phyloP scores from a whole-genome alignment of 2,113 vertebrate genomes.

The Oryctolagus cuniculus region mOryCun1.1 NC_091436.1:12836001-12836500 shows the following conservation, averaged over 20 bases:
- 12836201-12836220: too few relatives aligned
- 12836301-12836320: neutral
- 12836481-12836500: neutral
- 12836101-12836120: too few relatives aligned
- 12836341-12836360: neutral
- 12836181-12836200: too few relatives aligned
- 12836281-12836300: neutral
- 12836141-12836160: too few relatives aligned
- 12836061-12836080: too few relatives aligned
- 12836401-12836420: neutral
- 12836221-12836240: neutral
- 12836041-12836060: too few relatives aligned
- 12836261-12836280: neutral
- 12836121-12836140: too few relatives aligned
- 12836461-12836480: neutral
- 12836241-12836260: fast-evolving
- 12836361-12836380: neutral
- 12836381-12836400: neutral
- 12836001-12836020: too few relatives aligned
- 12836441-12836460: neutral
- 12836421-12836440: neutral
- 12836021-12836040: too few relatives aligned
- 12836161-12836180: too few relatives aligned
- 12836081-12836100: too few relatives aligned
- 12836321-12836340: neutral